Conservation (phyloP, 1,140 invertebrate species). For the Halesus radiatus region DNA sequence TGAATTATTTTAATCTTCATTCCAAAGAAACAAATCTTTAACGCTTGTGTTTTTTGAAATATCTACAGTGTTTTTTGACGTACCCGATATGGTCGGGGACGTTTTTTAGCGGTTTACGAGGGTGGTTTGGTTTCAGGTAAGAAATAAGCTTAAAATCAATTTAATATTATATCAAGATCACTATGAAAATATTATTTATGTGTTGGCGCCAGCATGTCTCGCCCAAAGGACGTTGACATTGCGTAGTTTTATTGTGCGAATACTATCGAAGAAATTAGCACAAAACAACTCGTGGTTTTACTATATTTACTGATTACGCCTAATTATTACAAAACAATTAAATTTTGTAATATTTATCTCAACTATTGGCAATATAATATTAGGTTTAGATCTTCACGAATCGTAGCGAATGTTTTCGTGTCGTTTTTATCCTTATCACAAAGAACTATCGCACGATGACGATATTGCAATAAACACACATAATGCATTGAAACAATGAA, state of each 20-base stretch:
- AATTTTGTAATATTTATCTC: not conserved
- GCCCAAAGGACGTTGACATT: not conserved
- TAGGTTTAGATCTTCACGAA: not conserved
- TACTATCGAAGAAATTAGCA: not conserved
- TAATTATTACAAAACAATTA: not conserved
- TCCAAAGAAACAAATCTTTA: slow-evolving; percentile 1
- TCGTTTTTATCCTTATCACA: too few species aligned
- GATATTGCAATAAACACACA: too few species aligned
- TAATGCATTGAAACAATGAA: too few species aligned
- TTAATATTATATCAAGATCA: not conserved
- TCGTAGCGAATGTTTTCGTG: too few species aligned
- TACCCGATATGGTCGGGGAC: slow-evolving; percentile 56
- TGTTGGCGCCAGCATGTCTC: slow-evolving; percentile 20
- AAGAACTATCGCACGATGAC: too few species aligned
- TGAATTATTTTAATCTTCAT: slow-evolving; percentile 2
- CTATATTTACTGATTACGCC: not conserved
- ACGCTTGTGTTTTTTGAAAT: slow-evolving; percentile 35
- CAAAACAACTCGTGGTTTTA: not conserved
- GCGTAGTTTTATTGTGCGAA: slow-evolving; percentile 1
- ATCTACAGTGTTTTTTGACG: slow-evolving; percentile 31
- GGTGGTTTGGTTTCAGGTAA: slow-evolving; percentile 51
- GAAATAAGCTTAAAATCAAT: slow-evolving; percentile 9
- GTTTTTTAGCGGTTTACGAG: slow-evolving; percentile 54
- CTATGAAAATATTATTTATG: not conserved
- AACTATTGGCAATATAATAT: not conserved